A percentile compares a stretch with the other conserved stretches of the same genome.
Conservation (phyloP, 2,888 invertebrate genomes). For the Metellina segmentata region DNA sequence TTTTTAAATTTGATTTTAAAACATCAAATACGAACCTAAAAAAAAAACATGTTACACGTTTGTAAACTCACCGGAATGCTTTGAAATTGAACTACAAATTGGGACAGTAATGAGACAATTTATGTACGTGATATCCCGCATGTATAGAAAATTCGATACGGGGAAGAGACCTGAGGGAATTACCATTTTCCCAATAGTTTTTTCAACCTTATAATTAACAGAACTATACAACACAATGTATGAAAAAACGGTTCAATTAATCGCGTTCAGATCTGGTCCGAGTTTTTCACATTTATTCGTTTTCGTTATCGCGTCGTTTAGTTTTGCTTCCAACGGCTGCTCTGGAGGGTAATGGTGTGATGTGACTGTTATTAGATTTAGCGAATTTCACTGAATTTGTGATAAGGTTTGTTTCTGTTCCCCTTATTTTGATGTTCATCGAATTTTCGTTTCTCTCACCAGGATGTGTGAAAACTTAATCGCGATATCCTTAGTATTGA, state of each 20-base stretch:
- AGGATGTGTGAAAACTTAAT: background rate
- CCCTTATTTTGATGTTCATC: background rate
- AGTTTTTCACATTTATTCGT: conserved; percentile 48
- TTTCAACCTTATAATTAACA: conserved; percentile 58
- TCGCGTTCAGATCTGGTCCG: conserved; percentile 46
- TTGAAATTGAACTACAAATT: background rate
- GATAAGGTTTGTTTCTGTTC: background rate
- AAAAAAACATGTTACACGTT: too few relatives aligned
- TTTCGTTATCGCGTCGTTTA: conserved; percentile 51
- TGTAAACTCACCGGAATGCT: too few relatives aligned
- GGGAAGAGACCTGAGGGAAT: conserved; percentile 34
- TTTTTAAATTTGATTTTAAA: too few relatives aligned
- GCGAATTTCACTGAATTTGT: background rate
- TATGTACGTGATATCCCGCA: background rate
- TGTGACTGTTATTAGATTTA: conserved; percentile 22
- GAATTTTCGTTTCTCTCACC: background rate
- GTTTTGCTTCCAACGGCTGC: conserved; percentile 9
- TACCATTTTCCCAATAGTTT: conserved; percentile 59
- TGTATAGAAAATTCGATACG: conserved; percentile 44
- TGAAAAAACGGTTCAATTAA: conserved; percentile 40
- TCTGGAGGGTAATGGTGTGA: conserved; percentile 30
- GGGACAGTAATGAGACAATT: conserved; percentile 16
- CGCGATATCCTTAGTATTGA: background rate
- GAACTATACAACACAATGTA: conserved; percentile 27
- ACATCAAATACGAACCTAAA: too few relatives aligned